A percentile compares a stretch with the other conserved stretches of the same genome.
phyloP scores from a whole-genome alignment of 2,797 vertebrate species.

The Emydoidea blandingii region DNA sequence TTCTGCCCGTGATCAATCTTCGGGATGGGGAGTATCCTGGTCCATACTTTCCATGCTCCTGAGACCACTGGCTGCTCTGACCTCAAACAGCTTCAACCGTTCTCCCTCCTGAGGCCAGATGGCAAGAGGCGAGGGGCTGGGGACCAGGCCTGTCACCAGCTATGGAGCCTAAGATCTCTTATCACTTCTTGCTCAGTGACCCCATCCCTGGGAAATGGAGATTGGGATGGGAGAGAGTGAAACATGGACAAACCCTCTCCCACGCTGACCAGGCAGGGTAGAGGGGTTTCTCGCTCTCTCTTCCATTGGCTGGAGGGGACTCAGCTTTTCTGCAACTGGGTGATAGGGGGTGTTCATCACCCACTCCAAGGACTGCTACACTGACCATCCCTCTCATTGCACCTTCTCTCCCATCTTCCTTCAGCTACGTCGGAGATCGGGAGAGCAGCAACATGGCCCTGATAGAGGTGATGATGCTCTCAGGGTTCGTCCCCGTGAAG shows the following conservation, averaged over 20 bases:
- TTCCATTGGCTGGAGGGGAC: not conserved
- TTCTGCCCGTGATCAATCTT: too few species aligned
- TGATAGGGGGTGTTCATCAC: not conserved
- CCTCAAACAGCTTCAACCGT: not conserved
- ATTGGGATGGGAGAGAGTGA: not conserved
- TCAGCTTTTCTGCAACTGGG: not conserved
- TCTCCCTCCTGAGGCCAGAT: not conserved
- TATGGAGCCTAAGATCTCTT: not conserved
- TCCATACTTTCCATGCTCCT: too few species aligned
- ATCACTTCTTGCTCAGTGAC: not conserved
- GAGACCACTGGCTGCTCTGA: too few species aligned
- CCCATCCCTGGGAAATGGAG: not conserved
- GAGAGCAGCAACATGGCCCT: constrained; percentile 71
- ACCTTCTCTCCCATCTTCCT: not conserved
- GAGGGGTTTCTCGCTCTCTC: not conserved
- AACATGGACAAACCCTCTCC: not conserved
- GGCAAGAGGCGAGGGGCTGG: not conserved
- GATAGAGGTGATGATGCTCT: constrained; percentile 64
- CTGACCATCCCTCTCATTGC: not conserved
- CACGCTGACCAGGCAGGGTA: not conserved
- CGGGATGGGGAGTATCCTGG: too few species aligned
- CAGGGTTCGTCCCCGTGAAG: constrained; percentile 69
- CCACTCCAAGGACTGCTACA: not conserved
- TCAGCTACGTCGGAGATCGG: constrained; percentile 60
- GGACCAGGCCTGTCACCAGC: not conserved